These are phyloP conservation scores for Eilema depressum DNA, from an alignment of 2,888 invertebrate genomes.

Conservation along the genomic window DNA sequence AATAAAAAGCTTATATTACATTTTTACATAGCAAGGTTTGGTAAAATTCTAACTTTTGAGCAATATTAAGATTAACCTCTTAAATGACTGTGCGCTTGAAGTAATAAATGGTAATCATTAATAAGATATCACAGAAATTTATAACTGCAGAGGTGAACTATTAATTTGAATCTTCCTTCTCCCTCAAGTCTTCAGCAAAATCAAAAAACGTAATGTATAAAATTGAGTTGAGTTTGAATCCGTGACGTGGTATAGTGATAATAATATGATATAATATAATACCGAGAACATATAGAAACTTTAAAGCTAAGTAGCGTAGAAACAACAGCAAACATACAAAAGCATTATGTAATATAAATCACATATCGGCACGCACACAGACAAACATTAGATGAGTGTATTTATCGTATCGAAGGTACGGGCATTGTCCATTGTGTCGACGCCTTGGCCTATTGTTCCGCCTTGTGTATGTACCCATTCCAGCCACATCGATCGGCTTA, in stretches of 20 bases:
- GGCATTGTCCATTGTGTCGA: slow-evolving; percentile 85
- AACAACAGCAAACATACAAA: slow-evolving; percentile 49
- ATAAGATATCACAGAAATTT: background rate
- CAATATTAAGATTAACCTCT: background rate
- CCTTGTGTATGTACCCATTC: slow-evolving; percentile 66
- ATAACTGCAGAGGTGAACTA: too few relatives aligned
- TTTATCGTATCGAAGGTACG: slow-evolving; percentile 75
- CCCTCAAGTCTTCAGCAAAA: background rate
- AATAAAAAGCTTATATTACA: background rate
- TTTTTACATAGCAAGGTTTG: background rate
- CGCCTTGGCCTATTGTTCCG: slow-evolving; percentile 80
- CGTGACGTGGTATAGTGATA: background rate
- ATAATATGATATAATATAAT: slow-evolving; percentile 4
- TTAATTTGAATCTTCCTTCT: background rate
- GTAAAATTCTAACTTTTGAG: background rate
- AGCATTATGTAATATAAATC: slow-evolving; percentile 71
- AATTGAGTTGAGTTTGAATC: background rate
- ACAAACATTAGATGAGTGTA: slow-evolving; percentile 76
- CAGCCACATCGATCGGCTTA: slow-evolving; percentile 71
- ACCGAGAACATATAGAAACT: slow-evolving; percentile 29
- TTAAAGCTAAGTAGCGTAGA: slow-evolving; percentile 40
- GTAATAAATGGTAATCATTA: background rate
- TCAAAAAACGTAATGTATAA: background rate
- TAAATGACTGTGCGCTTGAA: background rate
- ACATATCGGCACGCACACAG: slow-evolving; percentile 67